These are phyloP conservation scores for Rhagonycha fulva DNA, from an alignment of 2,888 invertebrate genomes.

Conservation along the genomic window DNA sequence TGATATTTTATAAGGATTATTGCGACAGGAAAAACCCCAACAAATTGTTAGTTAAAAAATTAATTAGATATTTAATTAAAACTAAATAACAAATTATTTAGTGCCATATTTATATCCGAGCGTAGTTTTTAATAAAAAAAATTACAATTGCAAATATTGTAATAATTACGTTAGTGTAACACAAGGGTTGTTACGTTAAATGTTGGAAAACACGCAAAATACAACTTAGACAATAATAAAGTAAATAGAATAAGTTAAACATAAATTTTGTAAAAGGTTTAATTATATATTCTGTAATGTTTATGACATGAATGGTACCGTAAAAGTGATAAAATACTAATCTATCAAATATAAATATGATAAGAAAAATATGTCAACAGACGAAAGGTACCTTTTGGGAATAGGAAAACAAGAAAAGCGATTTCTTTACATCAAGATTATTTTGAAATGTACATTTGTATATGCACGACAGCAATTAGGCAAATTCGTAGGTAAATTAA, in stretches of 20 bases:
- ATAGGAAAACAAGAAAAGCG: background rate
- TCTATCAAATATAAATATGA: background rate
- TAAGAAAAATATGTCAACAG: background rate
- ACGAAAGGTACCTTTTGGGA: background rate
- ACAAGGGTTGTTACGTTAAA: background rate
- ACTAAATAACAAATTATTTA: slow-evolving; percentile 3
- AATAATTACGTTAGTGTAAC: background rate
- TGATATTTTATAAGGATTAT: background rate
- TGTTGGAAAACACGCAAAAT: background rate
- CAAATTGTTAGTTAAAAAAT: background rate
- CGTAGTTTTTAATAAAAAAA: background rate
- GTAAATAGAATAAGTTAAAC: background rate
- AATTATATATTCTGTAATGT: background rate
- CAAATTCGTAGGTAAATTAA: background rate
- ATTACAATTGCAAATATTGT: background rate
- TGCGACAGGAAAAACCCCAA: background rate
- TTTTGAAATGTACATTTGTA: background rate
- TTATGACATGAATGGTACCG: background rate
- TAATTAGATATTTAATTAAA: background rate
- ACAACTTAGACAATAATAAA: background rate
- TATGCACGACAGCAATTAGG: background rate
- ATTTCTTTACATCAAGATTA: background rate
- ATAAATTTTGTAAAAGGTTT: background rate
- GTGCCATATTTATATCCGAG: background rate
- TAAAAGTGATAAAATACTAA: background rate